Base-by-base conservation (phyloP, 2,888 invertebrate species). In the Timema podura region DNA sequence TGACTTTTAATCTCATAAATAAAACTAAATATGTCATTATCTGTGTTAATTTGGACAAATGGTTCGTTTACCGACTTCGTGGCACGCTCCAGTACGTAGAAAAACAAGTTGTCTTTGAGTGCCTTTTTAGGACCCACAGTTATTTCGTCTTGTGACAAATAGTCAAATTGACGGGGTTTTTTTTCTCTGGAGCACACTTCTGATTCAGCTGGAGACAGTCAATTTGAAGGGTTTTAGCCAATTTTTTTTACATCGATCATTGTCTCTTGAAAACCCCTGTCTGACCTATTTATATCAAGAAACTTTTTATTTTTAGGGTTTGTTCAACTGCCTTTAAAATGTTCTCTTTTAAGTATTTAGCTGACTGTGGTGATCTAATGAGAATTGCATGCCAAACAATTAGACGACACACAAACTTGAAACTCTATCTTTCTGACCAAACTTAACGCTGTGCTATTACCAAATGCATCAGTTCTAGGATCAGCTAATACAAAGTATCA, bases 281-380 rank as follows among this genome's bases (percentile, higher is more conserved):
- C 61, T 13, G 44, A 59, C 5, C 59, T 44, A 15, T 59, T 9
- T 15, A 15, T 59, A 44, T 44, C 59, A 59, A 6, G 30, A 59
- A 61, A 6, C 13, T 61, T 61, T 11, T 61, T 16, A 61, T 61
- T 15, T 61, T 61, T 16, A 10, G 44, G 9, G 13, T 16, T 44
- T 44, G 61, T 16, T 61, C 61, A 61, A 61, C 44, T 61, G 16
- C 61, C 30, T 7, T 61, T 61, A 16, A 61, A 61, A n/a, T 61
- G 15, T 61, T 61, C 61, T 61, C 61, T 15, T 61, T 61, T 30
- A 30, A 61, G 45, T 6, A 30, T 11, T 61, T 61, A 16, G 61
- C 44, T 61, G 30, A 15, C 61, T 45, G 45, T 11, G 3, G 30
- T 30, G 30, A 3, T 30, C 30, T n/a, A n/a, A n/a, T n/a, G n/a